Conservation (phyloP, 2,797 vertebrate genomes). For the Botia almorhae region DNA sequence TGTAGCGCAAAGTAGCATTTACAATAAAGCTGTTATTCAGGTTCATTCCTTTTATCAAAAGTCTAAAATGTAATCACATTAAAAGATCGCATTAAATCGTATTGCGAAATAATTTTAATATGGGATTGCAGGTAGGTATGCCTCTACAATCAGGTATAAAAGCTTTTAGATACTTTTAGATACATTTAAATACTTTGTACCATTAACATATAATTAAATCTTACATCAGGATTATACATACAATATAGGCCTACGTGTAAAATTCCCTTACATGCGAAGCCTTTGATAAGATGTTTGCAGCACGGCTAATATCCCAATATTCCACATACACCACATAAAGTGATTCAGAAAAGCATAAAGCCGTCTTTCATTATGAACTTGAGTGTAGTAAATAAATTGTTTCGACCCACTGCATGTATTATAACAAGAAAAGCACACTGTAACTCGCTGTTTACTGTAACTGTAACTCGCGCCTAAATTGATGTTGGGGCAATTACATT, state of each 20-base stretch:
- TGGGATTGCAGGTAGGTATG: neutral
- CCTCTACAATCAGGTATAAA: neutral
- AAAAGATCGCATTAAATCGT: neutral
- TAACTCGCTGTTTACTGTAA: slow-evolving; percentile 45
- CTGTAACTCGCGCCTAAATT: slow-evolving; percentile 38
- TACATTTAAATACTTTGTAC: too few relatives aligned
- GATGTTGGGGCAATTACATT: slow-evolving; percentile 46
- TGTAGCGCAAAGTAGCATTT: too few relatives aligned
- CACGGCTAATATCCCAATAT: neutral
- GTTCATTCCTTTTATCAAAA: neutral
- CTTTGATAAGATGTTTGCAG: neutral
- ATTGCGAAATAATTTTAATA: neutral
- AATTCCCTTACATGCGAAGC: too few relatives aligned
- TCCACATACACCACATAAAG: slow-evolving; percentile 57
- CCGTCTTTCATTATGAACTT: slow-evolving; percentile 69
- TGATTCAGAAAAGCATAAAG: slow-evolving; percentile 53
- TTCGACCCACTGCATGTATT: slow-evolving; percentile 30
- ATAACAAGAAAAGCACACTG: slow-evolving; percentile 21
- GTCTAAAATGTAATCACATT: neutral
- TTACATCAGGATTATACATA: too few relatives aligned
- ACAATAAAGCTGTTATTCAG: too few relatives aligned
- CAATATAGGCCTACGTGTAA: too few relatives aligned
- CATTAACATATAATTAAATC: too few relatives aligned
- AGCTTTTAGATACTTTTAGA: neutral
- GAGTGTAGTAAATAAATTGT: slow-evolving; percentile 29